Percentiles rank a stretch among this genome's conserved stretches.
These are phyloP conservation scores for Sclerurus mexicanus DNA, from an alignment of 2,113 vertebrate species.

Conservation along the genomic window DNA sequence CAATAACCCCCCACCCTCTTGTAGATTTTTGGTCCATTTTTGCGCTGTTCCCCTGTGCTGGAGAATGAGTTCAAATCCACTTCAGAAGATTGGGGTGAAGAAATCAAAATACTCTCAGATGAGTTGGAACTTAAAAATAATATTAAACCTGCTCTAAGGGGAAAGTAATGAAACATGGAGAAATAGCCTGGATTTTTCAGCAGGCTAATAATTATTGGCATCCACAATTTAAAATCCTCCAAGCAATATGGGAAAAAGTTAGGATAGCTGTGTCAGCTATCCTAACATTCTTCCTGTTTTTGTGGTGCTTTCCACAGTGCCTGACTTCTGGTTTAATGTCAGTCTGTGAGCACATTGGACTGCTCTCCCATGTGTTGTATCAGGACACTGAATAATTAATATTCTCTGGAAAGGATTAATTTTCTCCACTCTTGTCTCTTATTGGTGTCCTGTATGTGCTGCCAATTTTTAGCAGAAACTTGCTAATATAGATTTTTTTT, in stretches of 20 bases:
- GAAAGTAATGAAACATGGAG: background rate
- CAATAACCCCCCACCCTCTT: background rate
- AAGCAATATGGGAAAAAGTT: background rate
- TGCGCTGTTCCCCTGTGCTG: background rate
- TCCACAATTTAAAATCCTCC: background rate
- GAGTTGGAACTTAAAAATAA: background rate
- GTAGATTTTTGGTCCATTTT: background rate
- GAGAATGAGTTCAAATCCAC: background rate
- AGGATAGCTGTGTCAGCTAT: background rate
- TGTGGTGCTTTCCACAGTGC: background rate
- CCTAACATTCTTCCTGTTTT: background rate
- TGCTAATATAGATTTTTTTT: background rate
- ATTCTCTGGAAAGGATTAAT: background rate
- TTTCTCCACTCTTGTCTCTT: background rate
- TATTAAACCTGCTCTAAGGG: background rate
- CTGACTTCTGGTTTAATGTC: background rate
- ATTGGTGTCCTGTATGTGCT: background rate
- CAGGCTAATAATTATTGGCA: background rate
- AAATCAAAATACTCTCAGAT: background rate
- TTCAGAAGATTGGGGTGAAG: background rate
- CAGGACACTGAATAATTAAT: background rate
- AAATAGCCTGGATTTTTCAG: background rate
- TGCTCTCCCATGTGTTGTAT: background rate
- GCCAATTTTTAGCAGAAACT: background rate
- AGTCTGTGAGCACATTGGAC: background rate